phyloP scores from a whole-genome alignment of 64 coral and sea anemone species.

The Trachythela sp. region DNA sequence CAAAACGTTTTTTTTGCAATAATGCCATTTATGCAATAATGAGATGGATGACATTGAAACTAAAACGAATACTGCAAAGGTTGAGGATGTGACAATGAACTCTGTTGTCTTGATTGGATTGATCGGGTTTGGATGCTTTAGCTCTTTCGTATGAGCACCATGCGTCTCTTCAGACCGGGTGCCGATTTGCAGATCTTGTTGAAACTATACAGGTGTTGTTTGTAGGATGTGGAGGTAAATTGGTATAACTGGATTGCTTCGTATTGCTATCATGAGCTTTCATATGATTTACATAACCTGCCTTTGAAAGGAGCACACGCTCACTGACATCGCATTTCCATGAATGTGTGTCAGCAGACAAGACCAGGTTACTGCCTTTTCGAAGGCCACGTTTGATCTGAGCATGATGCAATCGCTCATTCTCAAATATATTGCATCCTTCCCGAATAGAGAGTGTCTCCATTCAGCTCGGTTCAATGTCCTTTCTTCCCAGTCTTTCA shows the following conservation, averaged over 20 bases:
- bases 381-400: not conserved
- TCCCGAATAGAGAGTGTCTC: not conserved
- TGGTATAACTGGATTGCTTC: not conserved
- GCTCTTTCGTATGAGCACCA: not conserved
- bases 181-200: constrained; percentile 31
- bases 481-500: not conserved
- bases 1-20: too few relatives aligned
- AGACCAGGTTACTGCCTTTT: not conserved
- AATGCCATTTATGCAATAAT: too few relatives aligned
- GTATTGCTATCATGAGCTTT: not conserved
- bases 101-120: not conserved
- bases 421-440: not conserved
- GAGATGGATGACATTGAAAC: too few relatives aligned
- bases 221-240: not conserved
- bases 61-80: too few relatives aligned
- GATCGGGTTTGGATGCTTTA: constrained; percentile 1
- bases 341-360: not conserved
- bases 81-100: too few relatives aligned
- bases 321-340: not conserved
- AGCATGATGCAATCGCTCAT: not conserved
- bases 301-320: not conserved
- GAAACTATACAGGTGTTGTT: not conserved
- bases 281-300: constrained; percentile 10
- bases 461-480: not conserved
- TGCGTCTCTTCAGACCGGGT: constrained; percentile 15